Conservation (phyloP, 92 coral and sea anemone species). For the Phymanthus crucifer region DNA sequence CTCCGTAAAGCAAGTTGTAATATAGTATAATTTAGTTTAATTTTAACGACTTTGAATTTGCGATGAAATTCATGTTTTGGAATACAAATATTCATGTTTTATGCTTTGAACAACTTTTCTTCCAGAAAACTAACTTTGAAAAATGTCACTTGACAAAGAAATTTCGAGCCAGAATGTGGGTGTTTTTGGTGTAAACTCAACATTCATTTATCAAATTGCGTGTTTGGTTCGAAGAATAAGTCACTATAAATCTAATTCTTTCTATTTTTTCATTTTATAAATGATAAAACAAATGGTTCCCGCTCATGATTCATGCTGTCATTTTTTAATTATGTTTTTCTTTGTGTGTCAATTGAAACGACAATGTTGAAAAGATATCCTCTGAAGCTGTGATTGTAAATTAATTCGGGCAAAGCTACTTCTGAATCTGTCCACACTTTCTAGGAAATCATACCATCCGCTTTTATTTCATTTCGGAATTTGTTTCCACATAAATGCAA, state of each 20-base stretch:
- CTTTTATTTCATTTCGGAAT: not conserved
- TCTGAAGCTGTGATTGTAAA: not conserved
- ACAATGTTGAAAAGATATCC: not conserved
- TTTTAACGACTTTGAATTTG: no score
- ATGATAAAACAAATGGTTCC: not conserved
- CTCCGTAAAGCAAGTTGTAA: no score
- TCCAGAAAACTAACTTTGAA: no score
- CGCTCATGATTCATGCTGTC: not conserved
- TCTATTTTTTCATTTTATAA: not conserved
- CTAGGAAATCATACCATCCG: not conserved
- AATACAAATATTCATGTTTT: no score
- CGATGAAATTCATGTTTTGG: no score
- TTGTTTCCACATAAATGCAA: no score
- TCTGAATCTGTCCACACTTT: conserved; percentile 15
- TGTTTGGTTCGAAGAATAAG: not conserved
- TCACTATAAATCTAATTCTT: no score
- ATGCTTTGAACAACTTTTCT: no score
- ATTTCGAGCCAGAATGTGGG: not conserved
- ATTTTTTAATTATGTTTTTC: not conserved
- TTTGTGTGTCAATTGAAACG: not conserved
- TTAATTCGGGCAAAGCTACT: not conserved
- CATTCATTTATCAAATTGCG: not conserved
- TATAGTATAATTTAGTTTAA: no score
- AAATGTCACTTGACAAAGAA: not conserved
- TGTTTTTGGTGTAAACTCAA: not conserved